Conservation (phyloP, 2,797 vertebrate species). For the Oryzias sinensis region DNA sequence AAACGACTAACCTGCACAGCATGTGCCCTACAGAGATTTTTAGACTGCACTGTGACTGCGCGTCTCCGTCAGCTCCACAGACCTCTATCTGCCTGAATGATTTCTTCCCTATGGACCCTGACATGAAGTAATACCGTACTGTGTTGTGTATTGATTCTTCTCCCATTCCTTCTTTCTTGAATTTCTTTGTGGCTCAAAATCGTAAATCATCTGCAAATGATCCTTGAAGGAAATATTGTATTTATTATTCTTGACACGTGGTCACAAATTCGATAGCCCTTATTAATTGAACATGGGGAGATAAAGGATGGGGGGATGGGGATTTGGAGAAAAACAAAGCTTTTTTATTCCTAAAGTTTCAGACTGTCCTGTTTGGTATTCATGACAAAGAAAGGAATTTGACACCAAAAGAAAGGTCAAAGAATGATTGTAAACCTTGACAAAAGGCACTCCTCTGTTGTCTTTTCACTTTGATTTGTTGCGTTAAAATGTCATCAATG, state of each 20-base stretch:
- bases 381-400: slow-evolving; percentile 35
- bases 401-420: slow-evolving; percentile 38
- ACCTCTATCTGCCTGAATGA: slow-evolving; percentile 72
- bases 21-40: slow-evolving; percentile 25
- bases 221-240: slow-evolving; percentile 77
- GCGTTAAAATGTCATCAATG: too few species aligned
- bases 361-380: slow-evolving; percentile 58
- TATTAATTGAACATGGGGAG: slow-evolving; percentile 78
- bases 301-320: slow-evolving; percentile 70
- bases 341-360: slow-evolving; percentile 63
- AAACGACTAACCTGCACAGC: slow-evolving; percentile 25
- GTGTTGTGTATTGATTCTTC: slow-evolving; percentile 75
- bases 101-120: slow-evolving; percentile 68
- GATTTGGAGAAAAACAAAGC: slow-evolving; percentile 63
- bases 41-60: slow-evolving; percentile 16
- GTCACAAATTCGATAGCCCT: slow-evolving; percentile 78
- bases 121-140: slow-evolving; percentile 73
- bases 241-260: slow-evolving; percentile 78
- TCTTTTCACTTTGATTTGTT: slow-evolving; percentile 6
- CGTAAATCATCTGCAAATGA: slow-evolving; percentile 78
- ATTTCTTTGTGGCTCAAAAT: slow-evolving; percentile 66
- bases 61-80: slow-evolving; percentile 41
- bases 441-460: slow-evolving; percentile 17
- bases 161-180: slow-evolving; percentile 61
- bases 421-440: slow-evolving; percentile 41